A percentile compares a stretch with the other conserved stretches of the same genome.
Evolutionary conservation across 2,113 vertebrate genomes (phyloP).

Genomic region (Pyrgilauda ruficollis): DNA sequence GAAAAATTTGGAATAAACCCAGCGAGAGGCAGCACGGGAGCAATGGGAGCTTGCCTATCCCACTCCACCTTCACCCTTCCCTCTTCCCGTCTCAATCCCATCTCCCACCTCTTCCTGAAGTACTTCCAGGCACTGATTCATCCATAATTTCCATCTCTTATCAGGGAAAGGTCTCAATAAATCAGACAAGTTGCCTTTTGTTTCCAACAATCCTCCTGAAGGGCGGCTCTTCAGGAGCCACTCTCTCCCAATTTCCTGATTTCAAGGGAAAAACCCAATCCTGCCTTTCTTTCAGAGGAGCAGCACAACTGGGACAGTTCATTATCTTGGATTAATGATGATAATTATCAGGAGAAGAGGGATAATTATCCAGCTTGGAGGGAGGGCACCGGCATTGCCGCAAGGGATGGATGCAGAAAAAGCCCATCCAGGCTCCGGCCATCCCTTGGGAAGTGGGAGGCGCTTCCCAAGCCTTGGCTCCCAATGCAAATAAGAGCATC

Average conservation of each 20-base stretch:
- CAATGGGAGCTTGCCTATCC: not conserved
- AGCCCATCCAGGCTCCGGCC: not conserved
- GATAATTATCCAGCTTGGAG: not conserved
- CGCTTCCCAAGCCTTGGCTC: not conserved
- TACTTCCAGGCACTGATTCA: not conserved
- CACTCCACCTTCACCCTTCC: not conserved
- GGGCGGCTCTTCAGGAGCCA: not conserved
- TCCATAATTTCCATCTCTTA: not conserved
- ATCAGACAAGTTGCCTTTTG: not conserved
- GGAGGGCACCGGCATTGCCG: accelerated
- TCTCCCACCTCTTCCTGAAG: not conserved
- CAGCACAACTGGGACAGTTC: not conserved
- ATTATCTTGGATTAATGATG: conserved; percentile 35
- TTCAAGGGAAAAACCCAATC: not conserved
- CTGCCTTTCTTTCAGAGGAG: not conserved
- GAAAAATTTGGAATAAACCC: not conserved
- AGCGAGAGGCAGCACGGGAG: accelerated
- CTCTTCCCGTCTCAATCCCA: not conserved
- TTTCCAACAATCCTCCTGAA: not conserved
- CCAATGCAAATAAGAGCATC: conserved; percentile 11
- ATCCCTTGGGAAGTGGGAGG: not conserved
- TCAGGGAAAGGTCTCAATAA: not conserved
- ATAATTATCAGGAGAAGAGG: conserved; percentile 32
- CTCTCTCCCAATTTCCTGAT: not conserved
- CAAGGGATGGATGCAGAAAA: not conserved